Conservation (phyloP, 1,140 invertebrate genomes). For the Medauroidea extradentata region DNA sequence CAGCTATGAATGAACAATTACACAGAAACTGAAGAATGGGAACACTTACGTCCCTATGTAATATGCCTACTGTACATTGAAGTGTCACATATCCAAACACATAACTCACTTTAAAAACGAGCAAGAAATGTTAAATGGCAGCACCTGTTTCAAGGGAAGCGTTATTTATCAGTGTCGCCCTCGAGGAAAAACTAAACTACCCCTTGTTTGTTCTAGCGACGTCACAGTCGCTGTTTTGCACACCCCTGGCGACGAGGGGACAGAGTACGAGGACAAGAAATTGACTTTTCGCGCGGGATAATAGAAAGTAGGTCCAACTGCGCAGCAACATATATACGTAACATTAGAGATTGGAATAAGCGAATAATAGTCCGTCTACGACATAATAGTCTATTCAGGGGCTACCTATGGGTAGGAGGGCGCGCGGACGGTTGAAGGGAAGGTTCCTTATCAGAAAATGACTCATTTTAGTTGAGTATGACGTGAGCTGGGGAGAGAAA, state of each 20-base stretch:
- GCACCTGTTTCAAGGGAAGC: too few species aligned
- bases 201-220: constrained; percentile 4
- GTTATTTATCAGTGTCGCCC: too few species aligned
- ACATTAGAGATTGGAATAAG: constrained; percentile 7
- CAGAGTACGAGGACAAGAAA: background rate
- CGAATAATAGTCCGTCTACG: constrained; percentile 15
- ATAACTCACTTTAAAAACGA: too few species aligned
- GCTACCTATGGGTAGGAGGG: background rate
- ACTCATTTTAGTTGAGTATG: constrained; percentile 16
- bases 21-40: too few species aligned
- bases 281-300: constrained; percentile 9
- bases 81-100: too few species aligned
- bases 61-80: too few species aligned
- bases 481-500: background rate
- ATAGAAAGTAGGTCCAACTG: constrained; percentile 8
- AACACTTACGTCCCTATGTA: too few species aligned
- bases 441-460: constrained; percentile 14
- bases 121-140: too few species aligned
- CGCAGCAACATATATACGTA: constrained; percentile 2
- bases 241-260: background rate
- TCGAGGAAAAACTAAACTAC: too few species aligned
- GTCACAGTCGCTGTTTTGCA: background rate
- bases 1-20: too few species aligned
- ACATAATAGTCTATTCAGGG: constrained; percentile 15
- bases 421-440: background rate